Evolutionary conservation across 2,797 vertebrate genomes (phyloP), one percentile per base, ranked within the genome.

Genomic region (Aplochiton taeniatus): DNA sequence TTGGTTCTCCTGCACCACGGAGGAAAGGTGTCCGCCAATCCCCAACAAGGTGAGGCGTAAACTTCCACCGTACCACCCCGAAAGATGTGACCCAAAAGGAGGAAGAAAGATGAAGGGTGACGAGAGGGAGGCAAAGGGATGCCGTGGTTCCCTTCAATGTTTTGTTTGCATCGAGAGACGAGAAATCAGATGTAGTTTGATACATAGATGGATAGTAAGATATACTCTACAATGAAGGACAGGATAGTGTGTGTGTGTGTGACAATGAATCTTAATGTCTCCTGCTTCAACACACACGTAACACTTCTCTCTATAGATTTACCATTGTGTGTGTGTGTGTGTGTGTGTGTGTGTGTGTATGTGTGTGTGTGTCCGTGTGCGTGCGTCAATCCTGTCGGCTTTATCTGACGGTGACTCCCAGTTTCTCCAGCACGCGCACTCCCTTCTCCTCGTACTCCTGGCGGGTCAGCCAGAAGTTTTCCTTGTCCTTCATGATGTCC

Each of bases 401-500:
- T 93, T 98, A 98, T 96, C 97, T 98, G 89, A 99, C 96, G 80
- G 96, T 98, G 92, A 98, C 97, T 44, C 97, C 97, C 1, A 99
- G 95, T 87, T 99, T 99, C 93, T 99, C 96, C 87, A 98, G 92
- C 82, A 99, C 97, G 1, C 95, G 95, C 63, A 95, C 93, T 62
- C 97, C 97, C 83, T 98, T 99, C 83, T 99, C 97, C 81, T 98
- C 91, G 90, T 99, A 99, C 82, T 99, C 97, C 83, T 98, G 93
- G 68, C 96, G 90, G 76, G 96, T 98, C 93, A 99, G 94, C 97
- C 97, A 99, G 90, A 99, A 98, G 94, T 96, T 98, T 92, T 99
- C 97, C 92, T 99, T 99, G 94, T 99, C 97, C 88, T 98, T 99
- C 97, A 99, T 99, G 93, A 99, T 99, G 89, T 98, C 97, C 1